Percentiles rank a stretch among this genome's conserved stretches.
Conservation (phyloP, 2,113 vertebrate genomes). For the Gadus chalcogrammus region DNA sequence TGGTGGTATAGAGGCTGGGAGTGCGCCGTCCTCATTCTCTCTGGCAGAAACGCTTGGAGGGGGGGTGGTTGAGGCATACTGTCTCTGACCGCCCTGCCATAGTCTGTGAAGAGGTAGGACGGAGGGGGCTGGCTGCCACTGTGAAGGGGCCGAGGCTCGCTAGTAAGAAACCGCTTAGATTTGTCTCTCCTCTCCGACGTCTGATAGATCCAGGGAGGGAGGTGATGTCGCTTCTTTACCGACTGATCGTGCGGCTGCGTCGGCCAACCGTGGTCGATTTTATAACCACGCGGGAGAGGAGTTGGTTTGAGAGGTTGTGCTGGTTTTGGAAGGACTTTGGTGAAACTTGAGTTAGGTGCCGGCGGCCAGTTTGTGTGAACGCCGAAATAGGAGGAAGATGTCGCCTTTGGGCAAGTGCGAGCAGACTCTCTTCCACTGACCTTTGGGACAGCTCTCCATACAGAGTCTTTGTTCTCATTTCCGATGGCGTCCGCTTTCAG, state of each 20-base stretch:
- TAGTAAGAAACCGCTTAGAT: slow-evolving; percentile 48
- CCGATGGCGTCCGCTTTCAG: slow-evolving; percentile 22
- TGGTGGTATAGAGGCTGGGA: slow-evolving; percentile 62
- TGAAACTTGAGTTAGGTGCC: slow-evolving; percentile 65
- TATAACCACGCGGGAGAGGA: slow-evolving; percentile 52
- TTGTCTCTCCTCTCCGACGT: slow-evolving; percentile 64
- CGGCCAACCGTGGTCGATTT: slow-evolving; percentile 39
- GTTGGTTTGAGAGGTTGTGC: slow-evolving; percentile 53
- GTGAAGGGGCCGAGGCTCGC: slow-evolving; percentile 53
- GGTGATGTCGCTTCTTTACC: slow-evolving; percentile 49
- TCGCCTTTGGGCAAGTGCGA: slow-evolving; percentile 18
- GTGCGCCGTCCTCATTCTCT: slow-evolving; percentile 59
- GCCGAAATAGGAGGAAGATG: slow-evolving; percentile 5
- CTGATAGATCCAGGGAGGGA: slow-evolving; percentile 37
- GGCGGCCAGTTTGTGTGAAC: slow-evolving; percentile 48
- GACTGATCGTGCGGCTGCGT: slow-evolving; percentile 31
- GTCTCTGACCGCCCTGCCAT: slow-evolving; percentile 54
- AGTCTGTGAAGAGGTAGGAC: slow-evolving; percentile 44
- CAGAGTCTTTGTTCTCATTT: slow-evolving; percentile 38
- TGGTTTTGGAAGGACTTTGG: slow-evolving; percentile 64
- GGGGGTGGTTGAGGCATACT: slow-evolving; percentile 38
- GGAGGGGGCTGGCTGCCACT: slow-evolving; percentile 28
- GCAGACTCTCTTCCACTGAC: slow-evolving; percentile 17
- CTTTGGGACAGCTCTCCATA: slow-evolving; percentile 45
- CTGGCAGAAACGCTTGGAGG: slow-evolving; percentile 45